phyloP scores from a whole-genome alignment of 2,113 vertebrate genomes.

The Indri indri region DNA sequence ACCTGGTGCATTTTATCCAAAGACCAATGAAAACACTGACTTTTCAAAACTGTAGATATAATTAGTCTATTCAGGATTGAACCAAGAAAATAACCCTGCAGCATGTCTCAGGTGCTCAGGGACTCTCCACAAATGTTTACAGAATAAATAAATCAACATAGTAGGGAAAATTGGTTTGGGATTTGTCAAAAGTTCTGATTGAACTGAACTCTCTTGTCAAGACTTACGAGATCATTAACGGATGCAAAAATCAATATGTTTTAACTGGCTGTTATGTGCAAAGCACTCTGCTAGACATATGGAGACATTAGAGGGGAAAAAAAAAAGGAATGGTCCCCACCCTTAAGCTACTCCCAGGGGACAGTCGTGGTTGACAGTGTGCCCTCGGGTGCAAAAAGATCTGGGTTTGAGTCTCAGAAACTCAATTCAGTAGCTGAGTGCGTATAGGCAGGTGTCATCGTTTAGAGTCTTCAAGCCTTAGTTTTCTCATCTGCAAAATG shows the following conservation, averaged over 20 bases:
- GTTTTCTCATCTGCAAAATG: conserved; percentile 33
- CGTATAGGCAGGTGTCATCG: neutral
- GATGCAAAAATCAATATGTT: conserved; percentile 64
- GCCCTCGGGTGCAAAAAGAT: neutral
- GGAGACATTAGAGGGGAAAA: neutral
- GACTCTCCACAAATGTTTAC: conserved; percentile 66
- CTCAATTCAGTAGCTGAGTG: neutral
- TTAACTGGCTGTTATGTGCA: neutral
- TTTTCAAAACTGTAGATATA: conserved; percentile 35
- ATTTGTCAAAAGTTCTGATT: conserved; percentile 74
- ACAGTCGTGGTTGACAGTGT: neutral
- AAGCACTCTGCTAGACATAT: neutral
- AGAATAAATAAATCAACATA: conserved; percentile 68
- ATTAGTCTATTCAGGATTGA: conserved; percentile 49
- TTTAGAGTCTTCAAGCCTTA: neutral
- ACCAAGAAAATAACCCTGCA: conserved; percentile 20
- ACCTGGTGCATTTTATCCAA: conserved; percentile 39
- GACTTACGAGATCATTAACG: conserved; percentile 62
- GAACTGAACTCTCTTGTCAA: conserved; percentile 67
- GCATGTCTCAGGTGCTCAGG: neutral
- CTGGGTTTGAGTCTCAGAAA: neutral
- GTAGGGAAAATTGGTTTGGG: conserved; percentile 61
- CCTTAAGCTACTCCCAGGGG: neutral
- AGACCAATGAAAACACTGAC: conserved; percentile 22
- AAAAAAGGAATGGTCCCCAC: neutral